Evolutionary conservation across 2,797 vertebrate genomes (phyloP).

Genomic region (Anguilla marmorata): DNA sequence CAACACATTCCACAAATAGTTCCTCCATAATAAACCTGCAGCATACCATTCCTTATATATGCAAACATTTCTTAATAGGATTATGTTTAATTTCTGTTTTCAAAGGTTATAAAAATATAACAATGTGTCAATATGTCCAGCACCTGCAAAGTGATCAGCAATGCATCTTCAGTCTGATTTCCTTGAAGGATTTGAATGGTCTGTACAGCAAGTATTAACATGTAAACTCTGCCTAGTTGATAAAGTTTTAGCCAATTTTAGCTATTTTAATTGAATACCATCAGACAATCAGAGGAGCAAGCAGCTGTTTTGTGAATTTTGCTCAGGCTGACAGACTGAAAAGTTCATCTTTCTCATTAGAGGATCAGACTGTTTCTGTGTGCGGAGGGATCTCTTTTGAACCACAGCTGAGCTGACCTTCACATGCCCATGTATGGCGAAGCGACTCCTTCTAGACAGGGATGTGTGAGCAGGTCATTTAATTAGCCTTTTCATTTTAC

Average conservation of each 20-base stretch:
- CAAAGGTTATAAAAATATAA: neutral
- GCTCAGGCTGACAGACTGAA: neutral
- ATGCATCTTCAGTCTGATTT: conserved; percentile 19
- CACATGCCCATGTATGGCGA: conserved; percentile 11
- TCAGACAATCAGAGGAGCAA: neutral
- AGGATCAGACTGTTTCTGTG: conserved; percentile 5
- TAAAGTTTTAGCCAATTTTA: conserved; percentile 21
- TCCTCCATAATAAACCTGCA: neutral
- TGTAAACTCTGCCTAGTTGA: conserved; percentile 46
- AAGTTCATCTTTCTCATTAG: neutral
- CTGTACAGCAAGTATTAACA: conserved; percentile 43
- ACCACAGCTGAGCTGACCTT: neutral
- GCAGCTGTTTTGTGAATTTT: conserved; percentile 13
- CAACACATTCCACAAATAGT: conserved; percentile 7
- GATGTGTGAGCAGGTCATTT: neutral
- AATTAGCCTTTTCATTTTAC: conserved; percentile 12
- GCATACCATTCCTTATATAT: neutral
- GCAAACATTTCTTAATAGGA: neutral
- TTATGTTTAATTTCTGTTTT: neutral
- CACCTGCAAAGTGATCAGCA: neutral
- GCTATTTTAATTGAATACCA: neutral
- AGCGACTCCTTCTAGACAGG: neutral
- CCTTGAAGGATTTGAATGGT: conserved; percentile 33
- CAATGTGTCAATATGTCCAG: conserved; percentile 7
- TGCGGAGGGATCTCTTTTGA: neutral